These are phyloP conservation scores for Cepaea hortensis DNA, from an alignment of 2,888 invertebrate species.

Conservation along the genomic window DNA sequence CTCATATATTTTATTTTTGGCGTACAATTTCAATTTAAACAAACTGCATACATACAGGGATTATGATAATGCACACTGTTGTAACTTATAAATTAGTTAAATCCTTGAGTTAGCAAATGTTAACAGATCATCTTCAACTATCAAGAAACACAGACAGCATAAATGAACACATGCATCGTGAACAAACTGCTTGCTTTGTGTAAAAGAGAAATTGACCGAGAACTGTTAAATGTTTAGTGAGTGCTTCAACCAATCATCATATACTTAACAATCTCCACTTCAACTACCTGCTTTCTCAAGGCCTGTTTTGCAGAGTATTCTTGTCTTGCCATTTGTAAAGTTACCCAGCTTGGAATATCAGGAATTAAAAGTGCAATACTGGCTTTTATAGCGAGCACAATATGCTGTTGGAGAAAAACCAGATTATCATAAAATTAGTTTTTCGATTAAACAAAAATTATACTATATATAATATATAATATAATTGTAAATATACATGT, in stretches of 20 bases:
- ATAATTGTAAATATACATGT: too few relatives aligned
- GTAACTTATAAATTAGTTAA: too few relatives aligned
- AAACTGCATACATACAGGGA: too few relatives aligned
- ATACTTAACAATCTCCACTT: not conserved
- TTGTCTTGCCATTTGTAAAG: constrained; percentile 65
- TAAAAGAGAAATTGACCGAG: not conserved
- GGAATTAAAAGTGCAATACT: constrained; percentile 83
- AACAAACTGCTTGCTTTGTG: not conserved
- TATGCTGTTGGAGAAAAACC: constrained; percentile 77
- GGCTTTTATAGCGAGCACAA: constrained; percentile 82
- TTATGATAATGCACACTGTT: too few relatives aligned
- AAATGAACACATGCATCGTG: not conserved
- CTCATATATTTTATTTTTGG: too few relatives aligned
- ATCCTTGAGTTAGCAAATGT: not conserved
- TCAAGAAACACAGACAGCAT: not conserved
- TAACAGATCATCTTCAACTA: not conserved
- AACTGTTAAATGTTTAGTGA: constrained; percentile 8
- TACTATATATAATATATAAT: not conserved
- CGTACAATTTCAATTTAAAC: too few relatives aligned
- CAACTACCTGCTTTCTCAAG: constrained; percentile 65
- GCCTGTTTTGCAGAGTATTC: constrained; percentile 67
- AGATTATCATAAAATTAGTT: not conserved
- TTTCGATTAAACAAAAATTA: not conserved
- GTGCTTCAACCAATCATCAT: too few relatives aligned
- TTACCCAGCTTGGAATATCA: constrained; percentile 80